Evolutionary conservation across 2,113 vertebrate genomes (phyloP).

Genomic region (Chiloscyllium plagiosum): DNA sequence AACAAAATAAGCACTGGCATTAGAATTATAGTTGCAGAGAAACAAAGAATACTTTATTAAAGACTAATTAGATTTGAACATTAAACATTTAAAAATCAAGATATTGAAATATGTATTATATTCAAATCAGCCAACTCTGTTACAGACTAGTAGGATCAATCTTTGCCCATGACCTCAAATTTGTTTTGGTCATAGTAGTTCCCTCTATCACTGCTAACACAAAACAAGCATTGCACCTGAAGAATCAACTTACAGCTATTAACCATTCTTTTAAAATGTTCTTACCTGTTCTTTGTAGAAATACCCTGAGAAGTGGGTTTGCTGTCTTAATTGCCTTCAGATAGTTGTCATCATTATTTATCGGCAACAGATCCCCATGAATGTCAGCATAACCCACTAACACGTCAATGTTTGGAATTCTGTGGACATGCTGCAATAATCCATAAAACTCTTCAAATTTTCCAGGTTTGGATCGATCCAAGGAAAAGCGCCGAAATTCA

Average conservation of each 20-base stretch:
- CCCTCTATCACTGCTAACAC: neutral
- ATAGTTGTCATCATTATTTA: slow-evolving; percentile 98
- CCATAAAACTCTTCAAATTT: slow-evolving; percentile 97
- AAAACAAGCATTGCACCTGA: neutral
- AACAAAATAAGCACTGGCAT: neutral
- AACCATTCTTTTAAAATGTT: neutral
- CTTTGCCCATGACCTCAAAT: neutral
- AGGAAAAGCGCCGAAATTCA: slow-evolving; percentile 92
- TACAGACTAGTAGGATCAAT: neutral
- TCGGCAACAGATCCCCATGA: slow-evolving; percentile 90
- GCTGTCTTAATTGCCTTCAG: slow-evolving; percentile 92
- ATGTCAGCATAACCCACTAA: slow-evolving; percentile 89
- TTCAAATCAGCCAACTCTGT: neutral
- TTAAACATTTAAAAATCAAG: neutral
- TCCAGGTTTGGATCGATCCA: slow-evolving; percentile 90
- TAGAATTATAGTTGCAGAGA: neutral
- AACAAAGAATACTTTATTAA: neutral
- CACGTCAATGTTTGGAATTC: slow-evolving; percentile 87
- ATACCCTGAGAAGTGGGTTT: slow-evolving; percentile 84
- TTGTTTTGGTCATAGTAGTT: neutral
- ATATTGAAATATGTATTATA: neutral
- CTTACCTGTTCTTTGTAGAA: slow-evolving; percentile 95
- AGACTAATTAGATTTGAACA: neutral
- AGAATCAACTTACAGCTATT: neutral
- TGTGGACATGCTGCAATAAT: slow-evolving; percentile 88